Conservation (phyloP, 2,888 invertebrate species). For the Drosophila pegasa region DNA sequence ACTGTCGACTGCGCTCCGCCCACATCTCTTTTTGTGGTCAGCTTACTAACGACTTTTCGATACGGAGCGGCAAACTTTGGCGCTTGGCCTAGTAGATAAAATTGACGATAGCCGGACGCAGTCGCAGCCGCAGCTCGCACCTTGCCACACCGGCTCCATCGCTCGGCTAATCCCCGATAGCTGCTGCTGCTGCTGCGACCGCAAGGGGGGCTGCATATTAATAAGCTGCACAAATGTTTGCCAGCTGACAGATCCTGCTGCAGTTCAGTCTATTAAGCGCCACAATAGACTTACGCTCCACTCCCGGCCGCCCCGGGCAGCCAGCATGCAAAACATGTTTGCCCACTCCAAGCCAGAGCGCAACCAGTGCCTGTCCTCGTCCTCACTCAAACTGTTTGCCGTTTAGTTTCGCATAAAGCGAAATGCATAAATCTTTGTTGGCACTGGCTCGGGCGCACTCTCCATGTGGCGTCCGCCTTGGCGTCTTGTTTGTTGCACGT, state of each 20-base stretch:
- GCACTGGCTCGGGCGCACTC: constrained; percentile 37
- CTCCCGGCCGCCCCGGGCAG: background rate
- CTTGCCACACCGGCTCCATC: constrained; percentile 23
- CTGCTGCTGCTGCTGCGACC: constrained; percentile 29
- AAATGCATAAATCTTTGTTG: constrained; percentile 78
- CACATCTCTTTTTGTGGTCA: constrained; percentile 64
- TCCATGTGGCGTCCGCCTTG: constrained; percentile 43
- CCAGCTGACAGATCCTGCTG: constrained; percentile 47
- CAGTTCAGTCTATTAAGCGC: constrained; percentile 70
- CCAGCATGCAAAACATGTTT: constrained; percentile 45
- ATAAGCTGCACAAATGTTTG: constrained; percentile 76
- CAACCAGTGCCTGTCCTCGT: constrained; percentile 49
- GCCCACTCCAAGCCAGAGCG: constrained; percentile 18
- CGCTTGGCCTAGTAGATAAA: constrained; percentile 66
- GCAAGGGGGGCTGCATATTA: constrained; percentile 64
- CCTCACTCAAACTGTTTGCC: constrained; percentile 70
- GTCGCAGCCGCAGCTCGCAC: background rate
- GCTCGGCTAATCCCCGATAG: constrained; percentile 45
- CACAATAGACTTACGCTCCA: constrained; percentile 56
- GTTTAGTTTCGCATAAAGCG: constrained; percentile 74
- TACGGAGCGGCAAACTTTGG: constrained; percentile 66
- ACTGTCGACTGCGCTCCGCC: constrained; percentile 20
- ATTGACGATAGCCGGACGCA: constrained; percentile 56
- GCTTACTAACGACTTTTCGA: constrained; percentile 79
- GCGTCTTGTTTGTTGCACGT: constrained; percentile 69